A percentile compares a stretch with the other conserved stretches of the same genome.
Conservation (phyloP, 1,140 invertebrate species). For the Calliphora vicina region DNA sequence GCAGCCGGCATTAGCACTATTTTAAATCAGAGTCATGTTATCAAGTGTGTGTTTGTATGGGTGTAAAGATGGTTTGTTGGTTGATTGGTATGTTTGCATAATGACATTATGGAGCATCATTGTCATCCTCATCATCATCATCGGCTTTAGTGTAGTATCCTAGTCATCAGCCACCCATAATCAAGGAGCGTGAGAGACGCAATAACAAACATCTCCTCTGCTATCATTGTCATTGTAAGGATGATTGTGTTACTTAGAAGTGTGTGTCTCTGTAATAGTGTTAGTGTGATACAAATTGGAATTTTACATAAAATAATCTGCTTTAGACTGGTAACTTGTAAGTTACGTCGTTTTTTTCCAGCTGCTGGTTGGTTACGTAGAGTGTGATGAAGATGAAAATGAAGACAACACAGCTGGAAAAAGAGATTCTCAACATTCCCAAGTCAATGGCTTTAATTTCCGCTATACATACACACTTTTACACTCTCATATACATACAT, state of each 20-base stretch:
- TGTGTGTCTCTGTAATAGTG: background rate
- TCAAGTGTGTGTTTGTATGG: background rate
- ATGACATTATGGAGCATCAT: background rate
- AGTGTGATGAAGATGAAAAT: background rate
- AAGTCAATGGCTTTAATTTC: constrained; percentile 10
- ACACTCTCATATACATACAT: background rate
- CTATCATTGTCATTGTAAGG: background rate
- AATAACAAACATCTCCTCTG: background rate
- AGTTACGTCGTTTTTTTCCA: background rate
- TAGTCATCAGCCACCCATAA: background rate
- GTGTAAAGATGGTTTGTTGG: background rate
- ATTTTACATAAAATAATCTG: constrained; percentile 9
- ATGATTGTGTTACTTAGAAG: background rate
- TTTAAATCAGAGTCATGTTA: background rate
- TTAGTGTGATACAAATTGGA: constrained; percentile 1
- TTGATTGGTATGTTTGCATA: background rate
- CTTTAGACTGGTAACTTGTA: background rate
- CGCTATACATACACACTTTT: too few relatives aligned
- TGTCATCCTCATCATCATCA: background rate
- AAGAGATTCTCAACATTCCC: background rate
- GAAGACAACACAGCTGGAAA: background rate
- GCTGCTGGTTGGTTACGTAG: background rate
- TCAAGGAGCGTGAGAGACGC: too few relatives aligned
- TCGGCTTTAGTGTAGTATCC: too few relatives aligned
- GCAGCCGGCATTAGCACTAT: background rate